phyloP scores from a whole-genome alignment of 2,113 vertebrate genomes.

The Labeo catla region DNA sequence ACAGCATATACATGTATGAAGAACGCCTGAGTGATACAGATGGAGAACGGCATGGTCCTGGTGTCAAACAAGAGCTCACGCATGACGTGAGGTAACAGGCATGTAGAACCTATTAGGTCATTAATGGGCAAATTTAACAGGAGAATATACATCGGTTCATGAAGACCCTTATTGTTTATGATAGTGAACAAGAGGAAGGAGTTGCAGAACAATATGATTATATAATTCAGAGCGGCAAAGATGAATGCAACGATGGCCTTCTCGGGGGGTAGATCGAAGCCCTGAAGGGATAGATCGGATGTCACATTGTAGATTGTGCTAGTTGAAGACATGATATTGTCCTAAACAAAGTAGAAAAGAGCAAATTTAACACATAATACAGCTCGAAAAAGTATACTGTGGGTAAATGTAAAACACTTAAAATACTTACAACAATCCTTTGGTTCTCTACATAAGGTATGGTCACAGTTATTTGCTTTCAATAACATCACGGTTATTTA shows the following conservation, averaged over 20 bases:
- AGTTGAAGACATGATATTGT: constrained; percentile 53
- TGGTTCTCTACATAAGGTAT: not conserved
- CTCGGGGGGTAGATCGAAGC: constrained; percentile 63
- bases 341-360: not conserved
- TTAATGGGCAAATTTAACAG: constrained; percentile 73
- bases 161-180: constrained; percentile 69
- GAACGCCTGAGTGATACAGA: constrained; percentile 74
- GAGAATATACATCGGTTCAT: constrained; percentile 75
- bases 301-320: constrained; percentile 59
- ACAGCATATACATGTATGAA: constrained; percentile 74
- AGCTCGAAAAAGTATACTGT: not conserved
- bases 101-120: constrained; percentile 73
- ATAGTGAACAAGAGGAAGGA: constrained; percentile 70
- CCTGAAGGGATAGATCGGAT: constrained; percentile 52
- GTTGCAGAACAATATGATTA: constrained; percentile 75
- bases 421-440: constrained; percentile 33
- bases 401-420: not conserved
- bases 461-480: not conserved
- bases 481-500: not conserved
- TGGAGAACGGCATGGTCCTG: constrained; percentile 59
- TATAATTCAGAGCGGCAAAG: constrained; percentile 70
- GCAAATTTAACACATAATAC: not conserved
- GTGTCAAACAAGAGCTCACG: constrained; percentile 63
- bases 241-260: constrained; percentile 61
- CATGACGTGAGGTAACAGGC: constrained; percentile 65